Evolutionary conservation across 2,113 vertebrate species (phyloP), one percentile per base, ranked within the genome.

Genomic region (Tylochromis polylepis): DNA sequence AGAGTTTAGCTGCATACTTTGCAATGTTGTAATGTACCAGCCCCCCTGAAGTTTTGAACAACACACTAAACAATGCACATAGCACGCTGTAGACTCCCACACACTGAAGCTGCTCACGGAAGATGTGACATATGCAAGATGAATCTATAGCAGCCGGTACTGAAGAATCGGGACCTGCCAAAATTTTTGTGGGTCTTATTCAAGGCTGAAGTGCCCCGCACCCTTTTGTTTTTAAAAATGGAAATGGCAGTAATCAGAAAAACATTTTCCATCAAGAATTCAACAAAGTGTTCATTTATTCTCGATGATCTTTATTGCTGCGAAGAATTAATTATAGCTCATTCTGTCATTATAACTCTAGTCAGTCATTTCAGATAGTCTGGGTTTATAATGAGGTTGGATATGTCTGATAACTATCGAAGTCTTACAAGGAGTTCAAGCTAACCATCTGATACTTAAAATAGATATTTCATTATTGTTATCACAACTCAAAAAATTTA

Each of bases 21-120:
- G 88, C 91, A 92, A 91, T 88, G 93, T 95, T 96, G 92, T 95
- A 92, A 95, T 91, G 95, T 95, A 95, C 93, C 20, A 11, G 5
- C 8, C 12, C 56, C 24, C n/a, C 88, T 80, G 27, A 85, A 91
- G 93, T 91, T 92, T 87, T 60, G 55, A 75, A 91, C 90, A 53
- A 83, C 53, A 70, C 81, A 87, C 82, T 67, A 85, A 92, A 94
- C 93, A 92, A 91, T 95, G 92, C 78, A 89, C 81, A 93, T 85
- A 81, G 87, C 85, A 87, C 46, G 36, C 53, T 11, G 79, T 22
- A 53, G 53, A 93, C 94, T 93, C 93, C 91, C 89, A 94, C 94
- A 89, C 91, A 93, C 88, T 93, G 87, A 81, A 92, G 93, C 22
- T 93, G 88, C 89, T 89, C 81, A 16, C 82, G 82, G 91, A 93